phyloP scores from a whole-genome alignment of 2,113 vertebrate genomes.

The Sterrhoptilus dennistouni region DNA sequence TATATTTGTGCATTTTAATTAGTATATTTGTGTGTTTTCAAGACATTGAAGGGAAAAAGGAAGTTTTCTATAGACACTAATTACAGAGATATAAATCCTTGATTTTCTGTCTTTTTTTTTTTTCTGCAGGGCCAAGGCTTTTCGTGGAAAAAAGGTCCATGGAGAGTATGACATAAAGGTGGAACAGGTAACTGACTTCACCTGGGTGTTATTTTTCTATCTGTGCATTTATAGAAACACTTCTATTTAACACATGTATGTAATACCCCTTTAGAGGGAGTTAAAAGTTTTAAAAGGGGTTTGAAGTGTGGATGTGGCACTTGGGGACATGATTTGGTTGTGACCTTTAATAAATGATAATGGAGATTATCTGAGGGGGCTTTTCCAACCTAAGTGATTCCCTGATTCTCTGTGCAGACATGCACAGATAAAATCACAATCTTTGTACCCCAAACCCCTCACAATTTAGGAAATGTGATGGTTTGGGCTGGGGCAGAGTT shows the following conservation, averaged over 20 bases:
- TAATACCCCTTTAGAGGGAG: background rate
- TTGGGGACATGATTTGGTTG: background rate
- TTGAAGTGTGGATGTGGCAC: background rate
- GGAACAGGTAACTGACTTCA: constrained; percentile 85
- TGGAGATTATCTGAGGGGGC: background rate
- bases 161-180: constrained; percentile 95
- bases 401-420: accelerated
- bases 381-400: background rate
- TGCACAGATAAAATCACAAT: background rate
- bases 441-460: background rate
- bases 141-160: constrained; percentile 93
- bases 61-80: background rate
- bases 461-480: background rate
- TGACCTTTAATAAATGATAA: background rate
- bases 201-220: background rate
- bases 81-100: background rate
- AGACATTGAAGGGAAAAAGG: background rate
- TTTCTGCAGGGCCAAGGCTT: constrained; percentile 87
- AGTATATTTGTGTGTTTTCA: background rate
- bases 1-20: background rate
- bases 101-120: background rate
- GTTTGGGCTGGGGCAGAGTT: background rate
- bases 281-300: no score
- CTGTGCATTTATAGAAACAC: background rate
- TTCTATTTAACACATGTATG: accelerated